A percentile compares a stretch with the other conserved stretches of the same genome.
phyloP scores from a whole-genome alignment of 1,140 invertebrate genomes.

The Phymorhynchus buccinoides region DNA sequence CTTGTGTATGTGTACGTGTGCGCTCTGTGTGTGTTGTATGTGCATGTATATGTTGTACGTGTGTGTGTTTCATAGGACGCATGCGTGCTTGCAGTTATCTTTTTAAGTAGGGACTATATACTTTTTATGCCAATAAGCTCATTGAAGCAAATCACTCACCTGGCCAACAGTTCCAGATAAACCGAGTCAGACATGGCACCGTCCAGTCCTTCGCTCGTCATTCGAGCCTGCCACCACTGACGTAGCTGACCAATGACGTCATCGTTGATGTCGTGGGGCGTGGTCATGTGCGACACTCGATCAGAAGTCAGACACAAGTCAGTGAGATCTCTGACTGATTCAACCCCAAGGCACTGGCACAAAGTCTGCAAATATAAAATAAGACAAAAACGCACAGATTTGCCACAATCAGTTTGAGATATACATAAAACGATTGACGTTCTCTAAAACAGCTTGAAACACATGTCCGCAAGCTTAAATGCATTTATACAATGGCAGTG shows the following conservation, averaged over 20 bases:
- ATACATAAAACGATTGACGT: too few species aligned
- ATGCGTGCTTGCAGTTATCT: too few species aligned
- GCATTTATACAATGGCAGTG: not conserved
- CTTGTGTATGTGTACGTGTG: too few species aligned
- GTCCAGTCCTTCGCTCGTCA: not conserved
- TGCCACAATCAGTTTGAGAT: too few species aligned
- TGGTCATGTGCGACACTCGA: not conserved
- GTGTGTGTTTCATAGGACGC: too few species aligned
- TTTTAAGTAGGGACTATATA: too few species aligned
- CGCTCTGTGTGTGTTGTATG: too few species aligned
- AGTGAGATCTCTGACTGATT: not conserved
- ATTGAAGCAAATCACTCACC: not conserved
- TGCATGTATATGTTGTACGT: too few species aligned
- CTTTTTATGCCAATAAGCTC: too few species aligned
- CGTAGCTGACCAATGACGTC: not conserved
- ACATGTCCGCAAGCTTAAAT: too few species aligned
- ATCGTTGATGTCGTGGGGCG: conserved; percentile 14
- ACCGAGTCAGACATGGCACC: not conserved
- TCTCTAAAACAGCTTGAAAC: too few species aligned
- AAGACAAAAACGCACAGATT: too few species aligned
- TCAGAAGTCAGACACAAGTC: conserved; percentile 3
- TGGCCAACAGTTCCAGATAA: not conserved
- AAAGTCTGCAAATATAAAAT: not conserved
- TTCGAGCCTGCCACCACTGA: conserved; percentile 19
- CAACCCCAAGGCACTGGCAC: not conserved